A percentile compares a stretch with the other conserved stretches of the same genome.
phyloP scores from a whole-genome alignment of 2,113 vertebrate species.

The Xiphophorus hellerii region DNA sequence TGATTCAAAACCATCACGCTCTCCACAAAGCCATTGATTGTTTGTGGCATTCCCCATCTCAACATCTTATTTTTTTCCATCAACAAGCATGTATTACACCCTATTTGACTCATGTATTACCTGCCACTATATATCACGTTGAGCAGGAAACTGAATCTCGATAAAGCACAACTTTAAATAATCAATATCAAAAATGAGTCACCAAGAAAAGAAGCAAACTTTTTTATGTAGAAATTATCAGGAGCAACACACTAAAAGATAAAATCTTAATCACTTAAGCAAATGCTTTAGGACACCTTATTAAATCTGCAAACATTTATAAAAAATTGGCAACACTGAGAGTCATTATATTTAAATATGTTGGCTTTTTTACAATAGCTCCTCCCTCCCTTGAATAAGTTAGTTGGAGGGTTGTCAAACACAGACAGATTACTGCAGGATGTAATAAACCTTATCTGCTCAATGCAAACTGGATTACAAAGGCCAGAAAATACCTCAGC shows the following conservation, averaged over 20 bases:
- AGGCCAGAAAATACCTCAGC: constrained; percentile 49
- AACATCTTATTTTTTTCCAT: constrained; percentile 35
- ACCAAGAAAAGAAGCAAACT: neutral
- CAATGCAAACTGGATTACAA: constrained; percentile 65
- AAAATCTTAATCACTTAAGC: constrained; percentile 18
- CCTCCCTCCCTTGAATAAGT: constrained; percentile 22
- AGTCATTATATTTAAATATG: constrained; percentile 11
- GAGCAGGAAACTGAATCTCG: constrained; percentile 43
- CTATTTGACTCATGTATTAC: constrained; percentile 1
- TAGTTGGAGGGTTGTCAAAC: constrained; percentile 23
- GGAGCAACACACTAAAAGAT: constrained; percentile 24
- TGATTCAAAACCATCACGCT: constrained; percentile 27
- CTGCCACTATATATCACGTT: constrained; percentile 25
- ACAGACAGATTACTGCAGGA: constrained; percentile 47
- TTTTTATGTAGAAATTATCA: constrained; percentile 1
- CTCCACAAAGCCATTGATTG: constrained; percentile 31
- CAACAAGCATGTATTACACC: constrained; percentile 18
- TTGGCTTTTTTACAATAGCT: constrained; percentile 16
- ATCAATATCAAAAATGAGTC: constrained; percentile 39
- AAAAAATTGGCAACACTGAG: constrained; percentile 13
- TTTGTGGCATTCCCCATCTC: constrained; percentile 31
- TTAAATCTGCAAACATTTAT: constrained; percentile 36
- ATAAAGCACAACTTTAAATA: constrained; percentile 19
- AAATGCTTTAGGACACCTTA: constrained; percentile 39
- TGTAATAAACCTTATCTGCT: constrained; percentile 63